Base-by-base conservation (phyloP, 2,113 vertebrate species). In the Cacatua alba region DNA sequence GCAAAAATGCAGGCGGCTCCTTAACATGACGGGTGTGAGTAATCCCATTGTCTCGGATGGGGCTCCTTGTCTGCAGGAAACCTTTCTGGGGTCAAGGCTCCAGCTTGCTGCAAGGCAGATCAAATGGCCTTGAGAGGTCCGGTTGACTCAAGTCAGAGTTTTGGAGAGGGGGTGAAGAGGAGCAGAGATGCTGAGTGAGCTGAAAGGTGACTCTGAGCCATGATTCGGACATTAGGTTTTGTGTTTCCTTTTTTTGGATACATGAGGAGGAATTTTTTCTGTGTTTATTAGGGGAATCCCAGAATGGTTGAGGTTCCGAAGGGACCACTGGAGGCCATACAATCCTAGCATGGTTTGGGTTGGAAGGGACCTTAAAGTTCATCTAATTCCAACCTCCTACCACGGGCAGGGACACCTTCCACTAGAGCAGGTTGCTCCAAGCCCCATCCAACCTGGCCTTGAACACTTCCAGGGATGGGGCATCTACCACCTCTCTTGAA, bases 1-100 rank as follows among this genome's bases (percentile, higher is more conserved):
- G 92, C 94, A 94, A 84, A 92, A 92, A 85, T 63, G 84, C 84
- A 85, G 88, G 74, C 41, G 6, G 37, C 79, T 91, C 57, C 79
- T 88, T 62, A 28, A 53, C 44, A 10, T 88, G 80, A 49, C 0
- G 57, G 24, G n/a, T 62, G 35, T 81, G 80, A 84, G 49, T 15
- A 81, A 90, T 92, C 65, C 76, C 83, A 77, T 91, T 95, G 88
- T 92, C 86, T 84, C 3, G 0, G 72, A 43, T 0, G 0, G 41
- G 59, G 59, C 93, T 31, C 76, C 80, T 83, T 14, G 4, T 65
- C 77, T 77, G 65, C 92, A 94, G 95, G 94, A 83, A 93, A 71
- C 53, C 39, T 74, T 20, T 1, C 35, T 4, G 14, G 37, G 88
- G 71, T 88, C 94, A 83, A 39, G 49, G 86, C 67, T 75, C 28